Evolutionary conservation across 2,888 invertebrate species (phyloP), one percentile per base, ranked within the genome.

Genomic region (Amphipoea lucens): DNA sequence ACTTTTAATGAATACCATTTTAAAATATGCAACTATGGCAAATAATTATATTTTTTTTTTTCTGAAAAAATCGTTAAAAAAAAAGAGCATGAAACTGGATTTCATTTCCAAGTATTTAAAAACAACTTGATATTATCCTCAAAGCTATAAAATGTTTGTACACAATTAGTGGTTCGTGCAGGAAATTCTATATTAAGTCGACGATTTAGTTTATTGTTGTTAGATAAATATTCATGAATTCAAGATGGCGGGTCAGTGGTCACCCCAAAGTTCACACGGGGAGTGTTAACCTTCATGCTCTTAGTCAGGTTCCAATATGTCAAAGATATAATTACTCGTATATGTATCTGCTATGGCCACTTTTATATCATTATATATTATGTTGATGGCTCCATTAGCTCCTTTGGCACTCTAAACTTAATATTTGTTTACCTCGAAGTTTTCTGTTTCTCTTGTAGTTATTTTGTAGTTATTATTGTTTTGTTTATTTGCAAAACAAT

Each of bases 211-310:
- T 81, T 78, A 77, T 84, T 60, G 67, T 71, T 78, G 66, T 63
- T 79, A 36, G 36, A 3, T 36, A 62, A 82, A 78, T 88, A 84
- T 83, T 80, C 75, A 87, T 83, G 75, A 81, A 72, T 78, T 17
- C 42, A 87, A 84, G 42, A 81, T 79, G 75, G 78, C 67, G 68
- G 71, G n/a, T 77, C 29, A 29, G 29, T 29, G 29, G 29, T 29
- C 45, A 66, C 78, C 63, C 51, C 69, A 72, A 82, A 88, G 78
- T 85, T 89, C 87, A 75, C 81, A 89, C 86, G 78, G 51, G 75
- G 78, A 78, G 48, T 76, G n/a, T 76, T 82, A 74, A 87, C 82
- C 89, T 85, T 89, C 83, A 85, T 80, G 67, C 29, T 83, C 20
- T 71, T 86, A 65, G 20, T 54, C 83, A 60, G 57, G 66, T 86